Base-by-base conservation (phyloP, 2,113 vertebrate genomes). In the Microtus pennsylvanicus region DNA sequence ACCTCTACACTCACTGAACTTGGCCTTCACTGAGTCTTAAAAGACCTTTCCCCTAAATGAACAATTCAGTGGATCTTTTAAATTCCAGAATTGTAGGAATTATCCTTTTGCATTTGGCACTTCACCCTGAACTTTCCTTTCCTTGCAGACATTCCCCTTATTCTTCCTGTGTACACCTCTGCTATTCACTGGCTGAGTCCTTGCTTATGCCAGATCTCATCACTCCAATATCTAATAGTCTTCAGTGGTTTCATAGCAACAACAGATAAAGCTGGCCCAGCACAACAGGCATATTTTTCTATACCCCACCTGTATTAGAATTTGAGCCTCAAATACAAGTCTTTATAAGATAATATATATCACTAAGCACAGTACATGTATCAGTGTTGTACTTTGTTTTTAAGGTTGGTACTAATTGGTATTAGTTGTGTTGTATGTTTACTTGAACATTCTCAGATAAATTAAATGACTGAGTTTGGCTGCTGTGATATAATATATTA, bases 401-500 rank as follows among this genome's bases (percentile, higher is more conserved):
- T 58, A 58, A 26, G 19, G 10, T 89, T 87, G 30, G 3, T 75
- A 81, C 9, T 90, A 70, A 63, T 11, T 72, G 14, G 33, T 58
- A 82, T 42, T 85, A 55, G 50, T 17, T 77, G 45, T 87, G 91
- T 26, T 17, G 22, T 75, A 8, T 95, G 35, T 75, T 93, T 95
- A 65, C 80, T 95, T 77, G 78, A 82, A 77, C 6, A 58, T 95
- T 87, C 45, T 82, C 89, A 45, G 28, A 69, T 33, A 94, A 93
- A 92, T 93, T 86, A 89, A 91, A 38, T 63, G 42, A 96, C 16
- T 86, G 58, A 78, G 2, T 69, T 95, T 96, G 81, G 3, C 24
- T 87, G 12, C 52, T 67, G 61, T 22, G 67, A 87, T 21, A 3
- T 50, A 81, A 69, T 88, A 80, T n/a, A 35, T 47, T 85, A 8